These are phyloP conservation scores for Eremobia ochroleuca DNA, from an alignment of 2,888 invertebrate genomes.

Conservation along the genomic window DNA sequence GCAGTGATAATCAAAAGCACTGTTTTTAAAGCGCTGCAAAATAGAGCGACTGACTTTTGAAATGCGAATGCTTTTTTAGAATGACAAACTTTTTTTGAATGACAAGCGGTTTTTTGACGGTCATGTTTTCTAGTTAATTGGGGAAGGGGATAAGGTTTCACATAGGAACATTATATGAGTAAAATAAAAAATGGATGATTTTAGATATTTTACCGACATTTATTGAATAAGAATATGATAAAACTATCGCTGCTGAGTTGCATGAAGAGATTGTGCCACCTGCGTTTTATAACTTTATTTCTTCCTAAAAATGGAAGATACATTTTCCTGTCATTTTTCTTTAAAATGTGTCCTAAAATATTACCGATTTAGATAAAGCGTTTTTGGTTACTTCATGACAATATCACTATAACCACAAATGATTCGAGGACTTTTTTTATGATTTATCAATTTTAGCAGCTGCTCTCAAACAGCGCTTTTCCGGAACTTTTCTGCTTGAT, in stretches of 20 bases:
- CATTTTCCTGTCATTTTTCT: slow-evolving; percentile 26
- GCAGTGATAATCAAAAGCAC: slow-evolving; percentile 58
- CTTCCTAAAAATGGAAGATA: slow-evolving; percentile 15
- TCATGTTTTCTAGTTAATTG: neutral
- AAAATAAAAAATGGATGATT: neutral
- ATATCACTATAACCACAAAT: neutral
- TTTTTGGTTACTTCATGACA: neutral
- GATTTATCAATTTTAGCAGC: slow-evolving; percentile 16
- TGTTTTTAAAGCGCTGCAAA: slow-evolving; percentile 57
- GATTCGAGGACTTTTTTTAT: neutral
- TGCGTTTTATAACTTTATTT: slow-evolving; percentile 56
- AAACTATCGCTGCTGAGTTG: slow-evolving; percentile 33
- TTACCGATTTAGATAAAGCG: neutral
- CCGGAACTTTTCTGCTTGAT: slow-evolving; percentile 43
- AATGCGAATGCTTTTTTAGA: slow-evolving; percentile 22
- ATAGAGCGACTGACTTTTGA: slow-evolving; percentile 35
- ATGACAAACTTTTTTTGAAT: slow-evolving; percentile 8
- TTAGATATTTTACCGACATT: slow-evolving; percentile 15
- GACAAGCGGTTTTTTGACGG: slow-evolving; percentile 10
- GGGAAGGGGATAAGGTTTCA: neutral
- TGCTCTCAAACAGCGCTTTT: slow-evolving; percentile 40
- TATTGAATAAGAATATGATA: slow-evolving; percentile 26
- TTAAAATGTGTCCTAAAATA: slow-evolving; percentile 17
- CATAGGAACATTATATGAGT: neutral
- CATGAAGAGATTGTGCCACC: slow-evolving; percentile 41